Base-by-base conservation (phyloP, 2,113 vertebrate species). In the Psittacara wagleri region DNA sequence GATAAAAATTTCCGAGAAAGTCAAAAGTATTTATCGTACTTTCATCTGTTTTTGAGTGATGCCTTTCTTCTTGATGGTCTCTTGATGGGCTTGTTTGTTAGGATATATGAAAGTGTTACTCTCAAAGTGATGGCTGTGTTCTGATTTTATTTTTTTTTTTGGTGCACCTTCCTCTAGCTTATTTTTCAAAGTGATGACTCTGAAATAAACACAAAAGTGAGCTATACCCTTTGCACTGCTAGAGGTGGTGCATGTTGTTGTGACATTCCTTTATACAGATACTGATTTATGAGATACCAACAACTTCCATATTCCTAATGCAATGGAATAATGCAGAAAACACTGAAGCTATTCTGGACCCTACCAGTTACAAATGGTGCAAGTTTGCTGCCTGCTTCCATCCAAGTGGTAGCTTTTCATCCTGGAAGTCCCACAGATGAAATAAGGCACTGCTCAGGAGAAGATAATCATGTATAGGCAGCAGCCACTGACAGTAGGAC, bases 301-400 rank as follows among this genome's bases (percentile, higher is more conserved):
- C 13, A 16, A 14, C 43, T 74, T 75, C 29, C 27, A 5, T 70
- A 61, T 75, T 81, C 52, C 27, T 70, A 55, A 68, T 22, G 52
- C 29, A 33, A 5, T 19, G 23, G 10, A 62, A 31, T 55, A 66
- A 61, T 44, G 33, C 33, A 39, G n/a, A 75, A 48, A 18, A 51
- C 7, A 11, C 9, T 78, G 52, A 59, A 54, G 13, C 37, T 70
- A 24, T 37, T 73, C 23, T 68, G 33, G 27, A 39, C 9, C 11
- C 23, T 74, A 14, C 2, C 39, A 54, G 4, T 33, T 67, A 43
- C 22, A 27, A 54, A 20, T 0, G 0, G 15, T n/a, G 25, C 6
- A 27, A 86, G 27, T 80, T 57, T 83, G 41, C 31, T 80, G 6
- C 49, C 74, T 79, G 10, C 27, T 93, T 66, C 39, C 11, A 55